Evolutionary conservation across 1,140 invertebrate species (phyloP).

Genomic region (Magallana ariakensis): DNA sequence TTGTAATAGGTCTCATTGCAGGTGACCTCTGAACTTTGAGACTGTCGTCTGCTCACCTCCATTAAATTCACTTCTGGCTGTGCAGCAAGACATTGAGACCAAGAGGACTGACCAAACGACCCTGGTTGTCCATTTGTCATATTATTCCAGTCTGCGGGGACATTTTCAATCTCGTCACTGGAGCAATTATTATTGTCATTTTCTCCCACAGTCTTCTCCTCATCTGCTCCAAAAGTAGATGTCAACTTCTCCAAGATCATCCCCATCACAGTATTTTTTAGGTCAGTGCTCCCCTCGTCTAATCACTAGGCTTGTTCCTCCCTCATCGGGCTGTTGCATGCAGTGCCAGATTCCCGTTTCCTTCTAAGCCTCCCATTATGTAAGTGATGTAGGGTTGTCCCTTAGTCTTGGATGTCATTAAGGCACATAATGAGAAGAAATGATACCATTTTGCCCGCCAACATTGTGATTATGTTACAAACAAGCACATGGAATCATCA

Average conservation of each 20-base stretch:
- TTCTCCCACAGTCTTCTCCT: neutral
- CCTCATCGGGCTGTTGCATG: neutral
- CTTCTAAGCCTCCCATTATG: slow-evolving; percentile 3
- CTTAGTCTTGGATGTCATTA: slow-evolving; percentile 15
- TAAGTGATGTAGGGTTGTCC: slow-evolving; percentile 1
- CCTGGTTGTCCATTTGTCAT: slow-evolving; percentile 3
- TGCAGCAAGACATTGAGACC: neutral
- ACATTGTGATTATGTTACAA: neutral
- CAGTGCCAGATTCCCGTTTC: neutral
- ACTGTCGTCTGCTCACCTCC: neutral
- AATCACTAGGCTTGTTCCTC: slow-evolving; percentile 7
- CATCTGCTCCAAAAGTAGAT: neutral
- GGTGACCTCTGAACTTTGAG: slow-evolving; percentile 20
- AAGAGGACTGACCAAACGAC: neutral
- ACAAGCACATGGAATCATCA: neutral
- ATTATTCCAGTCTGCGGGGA: neutral
- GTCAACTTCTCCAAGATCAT: slow-evolving; percentile 25
- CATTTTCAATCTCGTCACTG: neutral
- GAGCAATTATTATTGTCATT: slow-evolving; percentile 33
- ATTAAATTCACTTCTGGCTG: neutral
- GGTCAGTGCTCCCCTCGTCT: neutral
- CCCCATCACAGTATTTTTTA: neutral
- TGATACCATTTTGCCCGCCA: neutral
- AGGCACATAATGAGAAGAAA: neutral
- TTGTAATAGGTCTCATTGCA: slow-evolving; percentile 13